phyloP scores from a whole-genome alignment of 2,888 invertebrate genomes.

The Eupeodes latifasciatus region DNA sequence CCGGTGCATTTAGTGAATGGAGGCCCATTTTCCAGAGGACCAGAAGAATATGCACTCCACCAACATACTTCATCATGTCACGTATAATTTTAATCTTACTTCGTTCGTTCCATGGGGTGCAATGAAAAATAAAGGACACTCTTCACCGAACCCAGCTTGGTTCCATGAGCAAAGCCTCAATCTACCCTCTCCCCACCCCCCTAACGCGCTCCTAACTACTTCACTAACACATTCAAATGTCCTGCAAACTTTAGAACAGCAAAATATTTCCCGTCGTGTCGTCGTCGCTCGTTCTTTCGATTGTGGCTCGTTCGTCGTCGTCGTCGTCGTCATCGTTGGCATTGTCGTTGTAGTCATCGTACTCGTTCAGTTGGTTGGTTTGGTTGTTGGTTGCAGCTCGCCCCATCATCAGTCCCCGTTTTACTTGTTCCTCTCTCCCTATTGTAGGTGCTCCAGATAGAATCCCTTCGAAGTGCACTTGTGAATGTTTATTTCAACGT shows the following conservation, averaged over 20 bases:
- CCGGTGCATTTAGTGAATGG: conserved; percentile 67
- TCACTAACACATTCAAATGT: conserved; percentile 53
- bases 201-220: conserved; percentile 12
- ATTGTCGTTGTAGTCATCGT: no score
- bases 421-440: not conserved
- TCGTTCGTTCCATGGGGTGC: conserved; percentile 61
- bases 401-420: not conserved
- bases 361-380: not conserved
- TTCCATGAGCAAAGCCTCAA: not conserved
- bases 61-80: conserved; percentile 72
- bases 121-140: conserved; percentile 66
- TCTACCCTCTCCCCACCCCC: not conserved
- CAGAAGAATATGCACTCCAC: conserved; percentile 62
- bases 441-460: conserved; percentile 69
- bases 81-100: conserved; percentile 76
- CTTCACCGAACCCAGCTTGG: conserved; percentile 1
- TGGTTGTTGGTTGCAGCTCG: not conserved
- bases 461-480: conserved; percentile 72
- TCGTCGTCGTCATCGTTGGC: not conserved
- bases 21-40: conserved; percentile 68
- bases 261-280: conserved; percentile 44
- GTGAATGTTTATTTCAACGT: conserved; percentile 75
- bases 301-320: not conserved
- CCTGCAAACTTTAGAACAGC: conserved; percentile 11
- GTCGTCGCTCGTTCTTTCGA: not conserved